Conservation (phyloP, 2,797 vertebrate genomes). For the Zalophus californianus region DNA sequence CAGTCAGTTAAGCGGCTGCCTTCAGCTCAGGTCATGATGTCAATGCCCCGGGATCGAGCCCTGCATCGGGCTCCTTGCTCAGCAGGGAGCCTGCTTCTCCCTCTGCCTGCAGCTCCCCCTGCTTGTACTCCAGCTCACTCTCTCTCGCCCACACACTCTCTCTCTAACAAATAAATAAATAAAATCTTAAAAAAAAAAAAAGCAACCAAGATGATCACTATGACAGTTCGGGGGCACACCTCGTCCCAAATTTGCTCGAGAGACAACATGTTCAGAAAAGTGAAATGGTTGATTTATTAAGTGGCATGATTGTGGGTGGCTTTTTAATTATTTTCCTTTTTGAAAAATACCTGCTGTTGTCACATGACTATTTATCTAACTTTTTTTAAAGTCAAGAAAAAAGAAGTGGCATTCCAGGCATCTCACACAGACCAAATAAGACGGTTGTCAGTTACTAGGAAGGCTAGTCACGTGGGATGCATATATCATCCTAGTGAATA, state of each 20-base stretch:
- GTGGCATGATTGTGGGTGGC: not conserved
- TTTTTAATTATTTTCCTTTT: not conserved
- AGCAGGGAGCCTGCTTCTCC: too few species aligned
- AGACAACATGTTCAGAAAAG: constrained; percentile 24
- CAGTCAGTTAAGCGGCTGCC: too few species aligned
- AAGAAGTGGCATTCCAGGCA: not conserved
- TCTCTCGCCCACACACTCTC: too few species aligned
- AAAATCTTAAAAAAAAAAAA: not conserved
- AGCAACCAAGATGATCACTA: not conserved
- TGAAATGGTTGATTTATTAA: not conserved
- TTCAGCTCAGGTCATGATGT: too few species aligned
- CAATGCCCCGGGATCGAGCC: too few species aligned
- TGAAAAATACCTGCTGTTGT: not conserved
- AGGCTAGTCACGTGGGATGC: not conserved
- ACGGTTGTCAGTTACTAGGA: not conserved
- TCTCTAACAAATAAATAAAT: too few species aligned
- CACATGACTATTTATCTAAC: not conserved
- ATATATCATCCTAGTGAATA: not conserved
- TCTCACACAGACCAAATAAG: not conserved
- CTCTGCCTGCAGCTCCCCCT: too few species aligned
- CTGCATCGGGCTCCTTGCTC: too few species aligned
- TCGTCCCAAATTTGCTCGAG: not conserved
- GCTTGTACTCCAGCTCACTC: too few species aligned
- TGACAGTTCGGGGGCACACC: not conserved
- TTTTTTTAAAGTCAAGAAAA: not conserved